Evolutionary conservation across 2,113 vertebrate genomes (phyloP).

Genomic region (Notothenia rossii): DNA sequence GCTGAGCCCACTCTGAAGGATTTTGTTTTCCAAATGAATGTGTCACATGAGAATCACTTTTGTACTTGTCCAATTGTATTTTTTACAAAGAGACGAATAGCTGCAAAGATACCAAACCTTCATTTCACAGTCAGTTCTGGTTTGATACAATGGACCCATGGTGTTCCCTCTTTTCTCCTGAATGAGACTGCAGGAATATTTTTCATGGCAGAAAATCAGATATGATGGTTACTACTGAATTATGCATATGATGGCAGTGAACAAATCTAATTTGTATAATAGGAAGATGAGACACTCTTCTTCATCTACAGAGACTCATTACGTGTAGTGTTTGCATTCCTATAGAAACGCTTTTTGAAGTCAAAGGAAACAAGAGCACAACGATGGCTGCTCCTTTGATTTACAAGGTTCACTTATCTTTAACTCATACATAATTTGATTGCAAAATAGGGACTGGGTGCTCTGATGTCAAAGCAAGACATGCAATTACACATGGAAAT

Average conservation of each 20-base stretch:
- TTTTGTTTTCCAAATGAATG: conserved; percentile 49
- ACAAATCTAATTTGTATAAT: conserved; percentile 72
- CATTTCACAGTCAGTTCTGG: conserved; percentile 26
- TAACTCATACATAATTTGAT: conserved; percentile 67
- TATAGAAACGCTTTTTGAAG: conserved; percentile 75
- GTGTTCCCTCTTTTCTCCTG: conserved; percentile 32
- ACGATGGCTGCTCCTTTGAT: conserved; percentile 70
- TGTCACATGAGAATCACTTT: conserved; percentile 53
- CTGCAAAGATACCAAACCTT: conserved; percentile 34
- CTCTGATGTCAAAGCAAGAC: conserved; percentile 63
- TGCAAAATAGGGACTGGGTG: conserved; percentile 65
- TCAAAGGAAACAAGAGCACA: conserved; percentile 64
- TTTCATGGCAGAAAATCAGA: conserved; percentile 40
- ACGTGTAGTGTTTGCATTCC: conserved; percentile 65
- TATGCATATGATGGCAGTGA: conserved; percentile 63
- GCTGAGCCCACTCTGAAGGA: conserved; percentile 21
- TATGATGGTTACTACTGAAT: conserved; percentile 55
- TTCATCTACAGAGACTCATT: conserved; percentile 71
- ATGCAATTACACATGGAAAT: conserved; percentile 70
- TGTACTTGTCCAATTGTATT: conserved; percentile 38
- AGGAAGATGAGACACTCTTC: conserved; percentile 57
- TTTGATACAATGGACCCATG: conserved; percentile 27
- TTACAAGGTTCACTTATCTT: conserved; percentile 68
- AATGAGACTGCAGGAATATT: conserved; percentile 16
- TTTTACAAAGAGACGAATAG: conserved; percentile 41